Evolutionary conservation across 2,797 vertebrate genomes (phyloP), one percentile per base, ranked within the genome.

Genomic region (Erpetoichthys calabaricus): DNA sequence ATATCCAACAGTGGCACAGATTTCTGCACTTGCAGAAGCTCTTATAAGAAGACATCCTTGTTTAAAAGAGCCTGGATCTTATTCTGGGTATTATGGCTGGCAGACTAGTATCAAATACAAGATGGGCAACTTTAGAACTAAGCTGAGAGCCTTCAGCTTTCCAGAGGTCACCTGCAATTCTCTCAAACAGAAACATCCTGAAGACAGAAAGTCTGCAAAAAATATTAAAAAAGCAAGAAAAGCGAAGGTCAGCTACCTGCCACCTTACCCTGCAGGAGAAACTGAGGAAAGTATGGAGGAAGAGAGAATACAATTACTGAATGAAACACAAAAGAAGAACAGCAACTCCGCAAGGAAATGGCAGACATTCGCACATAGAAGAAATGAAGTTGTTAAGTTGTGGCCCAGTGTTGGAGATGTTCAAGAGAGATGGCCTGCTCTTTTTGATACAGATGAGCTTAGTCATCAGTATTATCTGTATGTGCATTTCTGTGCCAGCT

Each of bases 41-140:
- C 47, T 56, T 10, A 42, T 56, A 8, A 10, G 56, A n/a, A 60
- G 56, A 54, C 59, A 60, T 50, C 59, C 59, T 25, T n/a, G n/a
- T n/a, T n/a, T n/a, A n/a, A n/a, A n/a, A n/a, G n/a, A n/a, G n/a
- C n/a, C n/a, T n/a, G n/a, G 54, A 41, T 60, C 59, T 6, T n/a
- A 25, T 9, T 56, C 59, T 44, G 53, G 59, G 6, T 51, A n/a
- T 41, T 60, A 60, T 45, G 59, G 54, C 5, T 60, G 59, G 59
- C 59, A 60, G 41, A 55, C 42, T 4, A 41, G 53, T 52, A 47
- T 60, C 44, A 60, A 60, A 55, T 60, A 60, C 43, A 60, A 60
- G 44, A 55, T 60, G 59, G 53, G 51, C 4, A 60, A 60, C 47
- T 60, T 55, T 52, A 54, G 59, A 44, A 47, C 44, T 42, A 55